A percentile compares a stretch with the other conserved stretches of the same genome.
These are phyloP conservation scores for Coryphaenoides rupestris DNA, from an alignment of 2,113 vertebrate genomes.

Conservation along the genomic window DNA sequence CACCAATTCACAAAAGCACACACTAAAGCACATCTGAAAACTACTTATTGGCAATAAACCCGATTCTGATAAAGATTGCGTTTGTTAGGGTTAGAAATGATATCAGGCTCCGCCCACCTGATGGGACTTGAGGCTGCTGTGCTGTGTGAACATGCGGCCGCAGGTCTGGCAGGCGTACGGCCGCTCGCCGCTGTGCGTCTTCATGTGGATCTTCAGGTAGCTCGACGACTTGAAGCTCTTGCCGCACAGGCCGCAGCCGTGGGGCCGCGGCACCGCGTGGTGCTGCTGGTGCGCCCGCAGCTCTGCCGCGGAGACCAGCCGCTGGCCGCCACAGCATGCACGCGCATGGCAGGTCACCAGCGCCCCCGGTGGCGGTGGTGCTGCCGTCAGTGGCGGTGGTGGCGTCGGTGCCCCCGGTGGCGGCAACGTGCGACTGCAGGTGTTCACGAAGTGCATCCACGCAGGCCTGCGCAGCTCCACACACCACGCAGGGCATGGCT, in stretches of 20 bases:
- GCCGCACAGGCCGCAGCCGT: slow-evolving; percentile 56
- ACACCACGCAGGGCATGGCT: background rate
- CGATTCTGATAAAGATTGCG: no score
- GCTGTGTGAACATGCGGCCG: slow-evolving; percentile 63
- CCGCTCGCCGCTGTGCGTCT: slow-evolving; percentile 70
- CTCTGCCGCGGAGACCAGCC: slow-evolving; percentile 48
- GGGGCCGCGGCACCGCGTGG: slow-evolving; percentile 50
- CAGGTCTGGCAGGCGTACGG: slow-evolving; percentile 78
- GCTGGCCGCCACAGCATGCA: slow-evolving; percentile 42
- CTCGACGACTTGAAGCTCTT: slow-evolving; percentile 65
- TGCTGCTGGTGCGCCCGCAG: slow-evolving; percentile 63
- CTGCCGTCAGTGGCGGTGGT: no score
- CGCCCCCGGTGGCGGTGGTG: no score
- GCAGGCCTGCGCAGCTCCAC: slow-evolving; percentile 31
- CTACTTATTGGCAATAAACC: no score
- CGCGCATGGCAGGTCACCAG: no score
- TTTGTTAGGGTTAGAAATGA: background rate
- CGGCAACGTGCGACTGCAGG: slow-evolving; percentile 49
- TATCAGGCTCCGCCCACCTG: slow-evolving; percentile 38
- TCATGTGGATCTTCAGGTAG: slow-evolving; percentile 71
- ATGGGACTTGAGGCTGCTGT: slow-evolving; percentile 75
- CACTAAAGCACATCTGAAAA: no score
- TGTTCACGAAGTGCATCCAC: slow-evolving; percentile 47
- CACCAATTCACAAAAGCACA: no score
- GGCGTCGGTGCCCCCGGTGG: slow-evolving; percentile 4